Evolutionary conservation across 2,797 vertebrate genomes (phyloP).

Genomic region (Tangara arthus): DNA sequence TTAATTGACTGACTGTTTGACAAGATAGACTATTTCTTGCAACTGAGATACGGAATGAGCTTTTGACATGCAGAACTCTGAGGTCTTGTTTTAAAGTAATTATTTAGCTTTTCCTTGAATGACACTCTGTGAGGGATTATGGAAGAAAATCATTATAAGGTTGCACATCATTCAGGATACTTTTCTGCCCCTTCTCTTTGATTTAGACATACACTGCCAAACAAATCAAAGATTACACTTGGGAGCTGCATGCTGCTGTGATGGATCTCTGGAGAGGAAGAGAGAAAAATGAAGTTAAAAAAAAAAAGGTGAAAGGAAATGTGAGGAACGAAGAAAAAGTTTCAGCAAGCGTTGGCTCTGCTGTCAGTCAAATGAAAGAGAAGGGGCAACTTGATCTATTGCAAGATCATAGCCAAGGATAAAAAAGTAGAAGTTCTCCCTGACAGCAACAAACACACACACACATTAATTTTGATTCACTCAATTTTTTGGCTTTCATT

Average conservation of each 20-base stretch:
- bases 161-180: background rate
- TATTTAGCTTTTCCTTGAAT: conserved; percentile 8
- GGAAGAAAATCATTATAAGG: conserved; percentile 32
- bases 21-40: background rate
- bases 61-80: background rate
- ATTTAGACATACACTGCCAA: conserved; percentile 28
- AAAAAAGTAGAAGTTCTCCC: background rate
- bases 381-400: conserved; percentile 19
- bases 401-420: conserved; percentile 3
- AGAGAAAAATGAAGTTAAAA: conserved; percentile 16
- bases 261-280: conserved; percentile 31
- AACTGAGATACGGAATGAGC: background rate
- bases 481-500: background rate
- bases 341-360: background rate
- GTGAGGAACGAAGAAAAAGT: background rate
- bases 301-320: background rate
- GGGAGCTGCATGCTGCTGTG: background rate
- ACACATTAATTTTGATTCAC: background rate
- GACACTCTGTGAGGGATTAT: background rate
- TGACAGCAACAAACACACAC: background rate
- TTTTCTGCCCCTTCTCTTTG: conserved; percentile 18
- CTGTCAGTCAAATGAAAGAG: conserved; percentile 34
- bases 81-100: conserved; percentile 14
- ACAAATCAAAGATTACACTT: conserved; percentile 43
- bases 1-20: background rate